Evolutionary conservation across 2,797 vertebrate species (phyloP).

Genomic region (Hypotaenidia philippensis): DNA sequence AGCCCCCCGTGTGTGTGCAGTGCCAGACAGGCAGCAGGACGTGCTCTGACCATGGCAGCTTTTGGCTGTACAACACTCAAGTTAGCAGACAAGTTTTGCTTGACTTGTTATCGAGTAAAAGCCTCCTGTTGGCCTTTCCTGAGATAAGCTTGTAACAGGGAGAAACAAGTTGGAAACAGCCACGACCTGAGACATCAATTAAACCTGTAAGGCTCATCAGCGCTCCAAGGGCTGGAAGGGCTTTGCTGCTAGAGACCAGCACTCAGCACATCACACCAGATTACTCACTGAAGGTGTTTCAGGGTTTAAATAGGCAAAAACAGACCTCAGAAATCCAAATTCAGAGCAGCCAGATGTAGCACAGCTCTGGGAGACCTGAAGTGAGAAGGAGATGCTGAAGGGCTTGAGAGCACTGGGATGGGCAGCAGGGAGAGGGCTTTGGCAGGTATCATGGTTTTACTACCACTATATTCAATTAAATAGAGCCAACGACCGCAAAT

Average conservation of each 20-base stretch:
- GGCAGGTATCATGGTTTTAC: fast-evolving
- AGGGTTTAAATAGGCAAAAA: not conserved
- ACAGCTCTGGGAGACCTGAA: not conserved
- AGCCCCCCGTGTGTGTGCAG: fast-evolving
- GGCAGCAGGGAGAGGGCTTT: fast-evolving
- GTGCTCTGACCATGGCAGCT: fast-evolving
- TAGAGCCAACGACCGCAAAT: fast-evolving
- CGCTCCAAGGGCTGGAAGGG: not conserved
- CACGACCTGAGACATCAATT: not conserved
- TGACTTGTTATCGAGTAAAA: not conserved
- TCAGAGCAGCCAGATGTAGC: not conserved
- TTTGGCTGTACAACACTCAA: not conserved
- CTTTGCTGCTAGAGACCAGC: not conserved
- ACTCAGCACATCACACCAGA: not conserved
- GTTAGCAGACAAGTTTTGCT: not conserved
- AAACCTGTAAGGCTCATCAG: not conserved
- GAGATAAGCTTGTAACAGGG: not conserved
- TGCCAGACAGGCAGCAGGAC: not conserved
- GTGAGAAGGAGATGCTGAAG: not conserved
- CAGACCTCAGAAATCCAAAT: not conserved
- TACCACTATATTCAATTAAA: not conserved
- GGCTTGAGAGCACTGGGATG: not conserved
- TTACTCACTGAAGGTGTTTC: not conserved
- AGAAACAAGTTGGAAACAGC: not conserved
- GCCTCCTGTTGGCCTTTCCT: not conserved